Percentiles rank a stretch among this genome's conserved stretches.
phyloP scores from a whole-genome alignment of 2,113 vertebrate genomes.

The Hippocampus mohnikei region DNA sequence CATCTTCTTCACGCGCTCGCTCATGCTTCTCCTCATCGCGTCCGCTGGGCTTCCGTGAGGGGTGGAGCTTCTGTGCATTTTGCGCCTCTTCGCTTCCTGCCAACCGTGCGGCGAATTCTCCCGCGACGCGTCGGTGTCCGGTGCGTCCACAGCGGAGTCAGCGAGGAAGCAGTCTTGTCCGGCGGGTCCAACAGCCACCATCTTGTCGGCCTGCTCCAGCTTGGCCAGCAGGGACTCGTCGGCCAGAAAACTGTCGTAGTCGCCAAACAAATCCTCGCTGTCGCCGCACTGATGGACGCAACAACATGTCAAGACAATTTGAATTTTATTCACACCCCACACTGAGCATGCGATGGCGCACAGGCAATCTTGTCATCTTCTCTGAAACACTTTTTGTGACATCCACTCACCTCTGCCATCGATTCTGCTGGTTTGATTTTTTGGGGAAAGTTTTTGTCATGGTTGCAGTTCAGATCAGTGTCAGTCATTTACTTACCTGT shows the following conservation, averaged over 20 bases:
- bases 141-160: conserved; percentile 46
- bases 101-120: conserved; percentile 78
- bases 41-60: neutral
- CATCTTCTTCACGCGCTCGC: conserved; percentile 82
- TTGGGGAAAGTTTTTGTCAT: too few relatives aligned
- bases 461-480: too few relatives aligned
- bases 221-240: conserved; percentile 78
- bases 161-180: neutral
- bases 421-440: too few relatives aligned
- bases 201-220: conserved; percentile 71
- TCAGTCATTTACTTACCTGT: too few relatives aligned
- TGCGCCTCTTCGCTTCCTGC: conserved; percentile 27
- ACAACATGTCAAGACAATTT: neutral
- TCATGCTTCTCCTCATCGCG: conserved; percentile 74
- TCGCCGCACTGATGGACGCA: conserved; percentile 71
- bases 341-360: too few relatives aligned
- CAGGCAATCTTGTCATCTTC: too few relatives aligned
- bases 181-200: neutral
- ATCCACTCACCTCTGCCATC: too few relatives aligned
- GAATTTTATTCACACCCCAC: too few relatives aligned
- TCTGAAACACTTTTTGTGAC: too few relatives aligned
- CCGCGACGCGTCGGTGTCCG: conserved; percentile 54
- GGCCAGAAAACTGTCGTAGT: conserved; percentile 79
- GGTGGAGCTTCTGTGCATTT: conserved; percentile 3
- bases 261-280: conserved; percentile 85